Percentiles rank a stretch among this genome's conserved stretches.
Conservation (phyloP, 2,797 vertebrate genomes). For the Tenualosa ilisha region DNA sequence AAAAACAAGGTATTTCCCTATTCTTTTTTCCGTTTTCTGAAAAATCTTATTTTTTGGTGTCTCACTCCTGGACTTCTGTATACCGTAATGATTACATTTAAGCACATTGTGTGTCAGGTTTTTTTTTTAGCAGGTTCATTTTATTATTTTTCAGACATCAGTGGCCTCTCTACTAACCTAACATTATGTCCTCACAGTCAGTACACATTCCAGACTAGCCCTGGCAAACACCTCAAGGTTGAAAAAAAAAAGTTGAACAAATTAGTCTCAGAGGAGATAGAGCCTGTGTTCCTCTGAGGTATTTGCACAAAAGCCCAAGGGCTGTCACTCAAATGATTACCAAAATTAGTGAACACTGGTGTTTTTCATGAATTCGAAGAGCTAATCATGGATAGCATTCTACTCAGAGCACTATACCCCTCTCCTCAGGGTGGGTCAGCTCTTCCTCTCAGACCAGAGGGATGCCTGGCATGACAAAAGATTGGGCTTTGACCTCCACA, state of each 20-base stretch:
- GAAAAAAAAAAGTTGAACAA: not conserved
- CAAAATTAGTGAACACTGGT: not conserved
- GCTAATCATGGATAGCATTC: not conserved
- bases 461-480: not conserved
- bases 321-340: not conserved
- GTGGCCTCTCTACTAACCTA: not conserved
- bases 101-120: not conserved
- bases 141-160: not conserved
- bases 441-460: slow-evolving; percentile 6
- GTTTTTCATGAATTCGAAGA: not conserved
- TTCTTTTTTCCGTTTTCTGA: too few species aligned
- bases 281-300: not conserved
- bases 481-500: slow-evolving; percentile 34
- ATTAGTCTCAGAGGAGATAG: not conserved
- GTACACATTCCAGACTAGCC: not conserved
- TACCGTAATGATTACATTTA: too few species aligned
- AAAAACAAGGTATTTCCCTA: too few species aligned
- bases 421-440: not conserved
- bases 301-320: not conserved
- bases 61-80: too few species aligned
- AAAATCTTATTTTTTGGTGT: too few species aligned
- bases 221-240: not conserved
- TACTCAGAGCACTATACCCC: too few species aligned
- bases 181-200: not conserved
- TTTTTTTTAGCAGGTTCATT: too few species aligned